Evolutionary conservation across 2,113 vertebrate genomes (phyloP).

Genomic region (Chaetorhynchus papuensis): DNA sequence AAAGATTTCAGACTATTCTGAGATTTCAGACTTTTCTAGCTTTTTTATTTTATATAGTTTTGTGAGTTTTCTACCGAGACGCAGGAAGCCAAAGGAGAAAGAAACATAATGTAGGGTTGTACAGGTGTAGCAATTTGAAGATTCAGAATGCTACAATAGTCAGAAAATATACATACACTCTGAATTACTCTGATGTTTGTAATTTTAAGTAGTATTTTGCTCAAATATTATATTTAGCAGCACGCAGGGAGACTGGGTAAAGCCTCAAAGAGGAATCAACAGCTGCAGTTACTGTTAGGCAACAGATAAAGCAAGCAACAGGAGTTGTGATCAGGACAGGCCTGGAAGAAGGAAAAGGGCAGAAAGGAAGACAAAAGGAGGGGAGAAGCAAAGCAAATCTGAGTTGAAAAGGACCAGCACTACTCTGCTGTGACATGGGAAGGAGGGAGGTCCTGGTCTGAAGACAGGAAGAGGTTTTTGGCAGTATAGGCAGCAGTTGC

Average conservation of each 20-base stretch:
- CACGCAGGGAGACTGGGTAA: background rate
- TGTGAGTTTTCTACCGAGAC: background rate
- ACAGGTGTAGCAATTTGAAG: background rate
- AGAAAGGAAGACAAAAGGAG: background rate
- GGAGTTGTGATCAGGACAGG: background rate
- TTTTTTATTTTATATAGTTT: background rate
- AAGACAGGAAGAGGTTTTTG: background rate
- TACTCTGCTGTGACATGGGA: background rate
- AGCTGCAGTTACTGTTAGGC: background rate
- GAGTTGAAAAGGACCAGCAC: background rate
- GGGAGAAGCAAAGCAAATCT: background rate
- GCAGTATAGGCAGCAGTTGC: background rate
- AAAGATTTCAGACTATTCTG: background rate
- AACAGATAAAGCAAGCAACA: background rate
- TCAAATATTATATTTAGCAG: background rate
- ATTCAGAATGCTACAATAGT: background rate
- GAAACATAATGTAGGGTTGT: background rate
- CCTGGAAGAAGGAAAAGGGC: background rate
- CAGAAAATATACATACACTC: background rate
- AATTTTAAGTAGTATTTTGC: background rate
- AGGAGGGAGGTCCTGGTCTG: accelerated
- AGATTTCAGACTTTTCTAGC: background rate
- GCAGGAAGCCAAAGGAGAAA: background rate
- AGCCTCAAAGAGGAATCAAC: background rate
- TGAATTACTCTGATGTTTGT: background rate